Evolutionary conservation across 1,140 invertebrate genomes (phyloP), one percentile per base, ranked within the genome.

Genomic region (Ceratoteleas bidentatus): DNA sequence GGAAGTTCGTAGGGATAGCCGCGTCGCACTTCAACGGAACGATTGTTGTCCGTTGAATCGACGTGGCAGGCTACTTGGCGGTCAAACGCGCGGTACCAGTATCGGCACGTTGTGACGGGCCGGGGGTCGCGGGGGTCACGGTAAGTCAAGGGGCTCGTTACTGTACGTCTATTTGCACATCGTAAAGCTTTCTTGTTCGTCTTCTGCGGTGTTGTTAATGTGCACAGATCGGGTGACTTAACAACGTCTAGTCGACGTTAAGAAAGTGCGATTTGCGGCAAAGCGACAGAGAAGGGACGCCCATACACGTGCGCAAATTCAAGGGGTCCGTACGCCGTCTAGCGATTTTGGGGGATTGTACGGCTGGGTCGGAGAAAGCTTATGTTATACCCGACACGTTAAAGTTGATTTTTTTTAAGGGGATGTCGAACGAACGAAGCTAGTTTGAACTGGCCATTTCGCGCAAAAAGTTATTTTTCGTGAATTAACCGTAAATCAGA

Each of bases 251-350:
- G 73, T 65, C 66, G 76, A 43, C 7, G 58, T 58, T 80, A 85
- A 58, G 61, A 70, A 61, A 85, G 84, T 86, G 87, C 86, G 84
- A 82, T 86, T 87, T 86, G 87, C 87, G 85, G 86, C 76, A 89
- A 91, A 91, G 90, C 90, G 87, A 91, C 87, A 91, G 86, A 90
- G 88, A 91, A 90, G 89, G 89, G 89, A 92, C 90, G 89, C 90
- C 90, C 88, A 91, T 89, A 89, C 85, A 90, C 90, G 90, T 91
- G 89, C 89, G 87, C 87, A 85, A 78, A 86, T 86, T 85, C 70
- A 86, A 83, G 87, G 84, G 85, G 83, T 86, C 85, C 81, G 84
- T 83, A 86, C 84, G 85, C 85, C 85, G 86, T 90, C 87, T 88
- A 90, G 87, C 87, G 87, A 87, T 57, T 10, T 10, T 47, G 1